phyloP scores from a whole-genome alignment of 2,888 invertebrate genomes.

The Polyploca ridens region DNA sequence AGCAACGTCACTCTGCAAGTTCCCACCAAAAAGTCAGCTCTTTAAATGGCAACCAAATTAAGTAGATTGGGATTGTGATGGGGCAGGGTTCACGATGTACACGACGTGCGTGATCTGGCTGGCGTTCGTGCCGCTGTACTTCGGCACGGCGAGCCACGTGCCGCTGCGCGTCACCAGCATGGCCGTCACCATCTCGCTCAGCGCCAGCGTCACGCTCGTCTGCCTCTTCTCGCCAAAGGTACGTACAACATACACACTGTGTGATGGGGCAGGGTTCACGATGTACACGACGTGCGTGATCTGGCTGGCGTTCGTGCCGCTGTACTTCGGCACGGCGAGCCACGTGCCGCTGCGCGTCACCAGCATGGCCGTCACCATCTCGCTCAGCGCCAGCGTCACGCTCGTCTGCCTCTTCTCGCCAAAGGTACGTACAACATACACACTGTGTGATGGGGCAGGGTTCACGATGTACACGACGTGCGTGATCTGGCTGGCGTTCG shows the following conservation, averaged over 20 bases:
- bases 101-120: slow-evolving; percentile 99
- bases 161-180: slow-evolving; percentile 96
- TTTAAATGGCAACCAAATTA: too few species aligned
- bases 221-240: slow-evolving; percentile 98
- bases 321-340: too few species aligned
- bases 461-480: slow-evolving; percentile 99
- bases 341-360: slow-evolving; percentile 95
- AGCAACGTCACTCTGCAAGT: too few species aligned
- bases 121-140: slow-evolving; percentile 98
- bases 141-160: slow-evolving; percentile 97
- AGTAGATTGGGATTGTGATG: too few species aligned
- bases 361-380: slow-evolving; percentile 96
- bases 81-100: too few species aligned
- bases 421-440: too few species aligned
- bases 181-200: slow-evolving; percentile 97
- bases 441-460: too few species aligned
- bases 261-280: too few species aligned
- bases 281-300: too few species aligned
- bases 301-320: too few species aligned
- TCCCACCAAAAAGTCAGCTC: too few species aligned
- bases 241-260: too few species aligned
- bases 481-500: slow-evolving; percentile 99
- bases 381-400: slow-evolving; percentile 95
- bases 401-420: slow-evolving; percentile 94
- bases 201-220: slow-evolving; percentile 96